A percentile compares a stretch with the other conserved stretches of the same genome.
Conservation (phyloP, 2,888 invertebrate species). For the Nasonia oneida region DNA sequence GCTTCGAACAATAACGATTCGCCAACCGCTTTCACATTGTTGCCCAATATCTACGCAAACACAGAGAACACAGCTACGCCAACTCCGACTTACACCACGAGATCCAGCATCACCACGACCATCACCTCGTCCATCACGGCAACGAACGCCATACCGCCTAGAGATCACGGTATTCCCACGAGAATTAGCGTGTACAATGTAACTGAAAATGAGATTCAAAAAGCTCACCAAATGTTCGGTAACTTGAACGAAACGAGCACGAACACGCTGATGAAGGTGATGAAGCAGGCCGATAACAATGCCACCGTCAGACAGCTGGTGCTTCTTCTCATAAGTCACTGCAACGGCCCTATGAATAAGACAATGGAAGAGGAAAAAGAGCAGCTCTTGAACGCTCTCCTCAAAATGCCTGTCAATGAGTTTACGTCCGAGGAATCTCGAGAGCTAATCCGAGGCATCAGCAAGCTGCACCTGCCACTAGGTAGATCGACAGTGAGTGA, state of each 20-base stretch:
- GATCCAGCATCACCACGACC: slow-evolving; percentile 74
- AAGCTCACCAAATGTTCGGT: slow-evolving; percentile 88
- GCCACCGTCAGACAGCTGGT: slow-evolving; percentile 88
- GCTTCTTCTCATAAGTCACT: slow-evolving; percentile 88
- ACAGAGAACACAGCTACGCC: slow-evolving; percentile 71
- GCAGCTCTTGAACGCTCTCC: slow-evolving; percentile 85
- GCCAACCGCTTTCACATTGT: slow-evolving; percentile 74
- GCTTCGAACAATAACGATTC: slow-evolving; percentile 71
- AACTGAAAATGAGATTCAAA: slow-evolving; percentile 85
- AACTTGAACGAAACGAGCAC: slow-evolving; percentile 88
- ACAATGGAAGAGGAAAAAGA: slow-evolving; percentile 87
- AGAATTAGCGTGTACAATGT: slow-evolving; percentile 81
- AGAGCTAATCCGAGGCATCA: slow-evolving; percentile 73
- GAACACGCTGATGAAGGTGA: slow-evolving; percentile 87
- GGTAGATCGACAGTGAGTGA: slow-evolving; percentile 64
- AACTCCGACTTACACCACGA: slow-evolving; percentile 71
- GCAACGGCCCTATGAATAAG: slow-evolving; percentile 85
- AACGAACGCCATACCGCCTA: slow-evolving; percentile 62
- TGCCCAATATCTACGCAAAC: slow-evolving; percentile 69
- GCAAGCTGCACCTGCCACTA: slow-evolving; percentile 69
- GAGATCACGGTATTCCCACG: slow-evolving; percentile 63
- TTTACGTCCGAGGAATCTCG: slow-evolving; percentile 77
- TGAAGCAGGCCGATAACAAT: slow-evolving; percentile 90
- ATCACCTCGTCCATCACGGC: slow-evolving; percentile 72
- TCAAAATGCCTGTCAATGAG: slow-evolving; percentile 83